Percentiles rank a stretch among this genome's conserved stretches.
These are phyloP conservation scores for Eolophus roseicapilla DNA, from an alignment of 2,113 vertebrate species.

Conservation along the genomic window DNA sequence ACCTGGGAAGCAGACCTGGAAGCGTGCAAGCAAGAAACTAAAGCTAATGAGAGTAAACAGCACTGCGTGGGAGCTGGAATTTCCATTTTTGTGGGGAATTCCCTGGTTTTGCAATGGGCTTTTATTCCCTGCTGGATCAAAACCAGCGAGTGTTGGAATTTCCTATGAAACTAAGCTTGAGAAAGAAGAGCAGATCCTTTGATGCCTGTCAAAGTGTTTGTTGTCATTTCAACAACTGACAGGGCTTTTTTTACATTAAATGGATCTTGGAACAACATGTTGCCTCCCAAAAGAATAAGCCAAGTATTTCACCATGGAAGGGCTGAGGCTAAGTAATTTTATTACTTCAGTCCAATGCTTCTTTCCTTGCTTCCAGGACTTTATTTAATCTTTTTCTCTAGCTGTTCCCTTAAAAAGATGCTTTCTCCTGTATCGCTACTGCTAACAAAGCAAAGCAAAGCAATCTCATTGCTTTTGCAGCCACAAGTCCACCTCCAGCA, in stretches of 20 bases:
- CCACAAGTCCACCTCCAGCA: neutral
- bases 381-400: neutral
- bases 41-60: neutral
- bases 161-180: neutral
- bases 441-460: neutral
- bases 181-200: neutral
- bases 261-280: neutral
- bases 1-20: neutral
- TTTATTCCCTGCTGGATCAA: slow-evolving; percentile 1
- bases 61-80: neutral
- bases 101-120: neutral
- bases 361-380: neutral
- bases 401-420: neutral
- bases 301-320: neutral
- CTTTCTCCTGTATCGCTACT: neutral
- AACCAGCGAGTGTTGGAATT: slow-evolving; percentile 4
- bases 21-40: neutral
- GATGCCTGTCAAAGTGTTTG: neutral
- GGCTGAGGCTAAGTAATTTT: neutral
- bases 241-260: neutral
- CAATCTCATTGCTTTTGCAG: neutral
- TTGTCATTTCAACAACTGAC: neutral
- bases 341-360: neutral
- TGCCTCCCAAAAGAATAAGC: neutral
- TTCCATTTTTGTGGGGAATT: slow-evolving; percentile 2